These are phyloP conservation scores for Intellagama lesueurii DNA, from an alignment of 2,797 vertebrate species.

Conservation along the genomic window DNA sequence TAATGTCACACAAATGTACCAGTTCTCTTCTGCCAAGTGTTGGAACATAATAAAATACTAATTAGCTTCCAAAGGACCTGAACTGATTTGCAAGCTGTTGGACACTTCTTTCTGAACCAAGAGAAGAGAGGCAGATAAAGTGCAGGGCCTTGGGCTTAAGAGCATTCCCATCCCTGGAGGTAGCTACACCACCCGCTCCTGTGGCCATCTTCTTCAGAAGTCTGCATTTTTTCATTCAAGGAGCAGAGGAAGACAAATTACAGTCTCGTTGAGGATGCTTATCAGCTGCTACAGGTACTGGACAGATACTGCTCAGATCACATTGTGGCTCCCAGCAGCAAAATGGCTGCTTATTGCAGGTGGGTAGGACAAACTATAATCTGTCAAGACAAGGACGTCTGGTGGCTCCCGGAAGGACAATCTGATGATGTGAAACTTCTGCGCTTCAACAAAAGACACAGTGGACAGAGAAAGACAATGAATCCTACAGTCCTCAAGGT, in stretches of 20 bases:
- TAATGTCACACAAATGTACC: not conserved
- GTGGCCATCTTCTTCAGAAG: not conserved
- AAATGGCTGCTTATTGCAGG: no score
- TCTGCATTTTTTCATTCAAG: not conserved
- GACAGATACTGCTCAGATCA: no score
- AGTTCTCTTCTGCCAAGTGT: not conserved
- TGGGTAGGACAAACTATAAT: no score
- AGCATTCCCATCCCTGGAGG: not conserved
- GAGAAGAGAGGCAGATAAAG: not conserved
- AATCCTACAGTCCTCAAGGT: no score
- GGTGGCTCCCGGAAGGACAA: no score
- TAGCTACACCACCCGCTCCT: not conserved
- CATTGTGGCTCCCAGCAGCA: no score
- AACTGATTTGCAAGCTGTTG: not conserved
- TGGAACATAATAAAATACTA: not conserved
- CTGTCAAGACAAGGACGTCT: no score
- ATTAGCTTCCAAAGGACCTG: not conserved
- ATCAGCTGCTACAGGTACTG: not conserved
- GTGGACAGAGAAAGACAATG: no score
- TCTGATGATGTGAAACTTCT: no score
- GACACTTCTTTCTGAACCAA: not conserved
- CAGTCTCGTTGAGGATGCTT: not conserved
- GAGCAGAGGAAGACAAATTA: not conserved
- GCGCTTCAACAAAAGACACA: no score
- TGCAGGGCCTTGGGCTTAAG: not conserved